Evolutionary conservation across 1,140 invertebrate genomes (phyloP).

Genomic region (Semibalanus balanoides): DNA sequence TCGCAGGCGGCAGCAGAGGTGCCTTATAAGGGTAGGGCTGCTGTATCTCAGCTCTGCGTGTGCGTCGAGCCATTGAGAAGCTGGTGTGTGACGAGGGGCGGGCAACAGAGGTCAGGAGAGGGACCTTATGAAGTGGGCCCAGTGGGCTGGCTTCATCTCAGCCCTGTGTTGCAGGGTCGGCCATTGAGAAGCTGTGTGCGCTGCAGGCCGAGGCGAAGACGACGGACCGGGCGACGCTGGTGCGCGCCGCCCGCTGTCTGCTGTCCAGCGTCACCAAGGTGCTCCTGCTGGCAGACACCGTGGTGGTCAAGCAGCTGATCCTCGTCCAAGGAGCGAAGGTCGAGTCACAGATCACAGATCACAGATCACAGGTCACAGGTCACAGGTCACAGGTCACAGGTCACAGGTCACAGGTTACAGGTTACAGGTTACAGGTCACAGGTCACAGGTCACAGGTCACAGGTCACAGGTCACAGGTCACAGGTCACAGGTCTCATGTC

Average conservation of each 20-base stretch:
- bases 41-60: too few species aligned
- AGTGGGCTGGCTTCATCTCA: too few species aligned
- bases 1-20: too few species aligned
- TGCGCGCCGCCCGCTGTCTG: constrained; percentile 79
- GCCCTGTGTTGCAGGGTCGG: constrained; percentile 46
- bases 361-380: neutral
- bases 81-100: too few species aligned
- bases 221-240: constrained; percentile 51
- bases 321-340: constrained; percentile 95
- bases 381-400: too few species aligned
- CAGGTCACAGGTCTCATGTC: too few species aligned
- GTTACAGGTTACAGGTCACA: too few species aligned
- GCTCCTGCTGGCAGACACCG: constrained; percentile 93
- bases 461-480: neutral
- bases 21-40: too few species aligned
- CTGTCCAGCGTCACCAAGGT: constrained; percentile 91
- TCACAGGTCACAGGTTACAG: too few species aligned
- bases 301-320: constrained; percentile 91
- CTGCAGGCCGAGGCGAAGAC: neutral
- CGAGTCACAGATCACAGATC: neutral
- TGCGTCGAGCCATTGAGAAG: too few species aligned
- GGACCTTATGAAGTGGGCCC: too few species aligned
- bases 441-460: neutral
- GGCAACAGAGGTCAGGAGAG: too few species aligned
- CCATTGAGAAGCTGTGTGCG: constrained; percentile 74